These are phyloP conservation scores for Eulemur rubriventer DNA, from an alignment of 2,797 vertebrate species.

Conservation along the genomic window DNA sequence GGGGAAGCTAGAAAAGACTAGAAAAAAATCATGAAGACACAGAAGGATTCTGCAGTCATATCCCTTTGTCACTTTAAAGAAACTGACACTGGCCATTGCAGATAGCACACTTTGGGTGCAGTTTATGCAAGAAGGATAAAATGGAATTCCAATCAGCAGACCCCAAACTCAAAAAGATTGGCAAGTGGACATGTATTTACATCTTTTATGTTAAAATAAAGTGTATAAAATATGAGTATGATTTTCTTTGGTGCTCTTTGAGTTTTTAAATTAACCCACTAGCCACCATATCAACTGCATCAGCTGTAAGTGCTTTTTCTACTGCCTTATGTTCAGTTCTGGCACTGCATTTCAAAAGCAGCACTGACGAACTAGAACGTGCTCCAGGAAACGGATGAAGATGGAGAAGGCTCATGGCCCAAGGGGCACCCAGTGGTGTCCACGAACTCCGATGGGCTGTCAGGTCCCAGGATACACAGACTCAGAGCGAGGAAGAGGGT, in stretches of 20 bases:
- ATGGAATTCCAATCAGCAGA: background rate
- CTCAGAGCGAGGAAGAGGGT: background rate
- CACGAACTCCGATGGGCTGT: background rate
- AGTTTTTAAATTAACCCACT: background rate
- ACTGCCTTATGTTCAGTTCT: background rate
- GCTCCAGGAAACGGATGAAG: background rate
- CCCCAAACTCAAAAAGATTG: background rate
- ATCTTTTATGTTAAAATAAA: background rate
- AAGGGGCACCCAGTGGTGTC: fast-evolving
- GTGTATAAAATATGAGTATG: background rate
- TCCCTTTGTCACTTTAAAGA: background rate
- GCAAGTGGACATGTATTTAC: background rate
- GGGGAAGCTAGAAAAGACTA: background rate
- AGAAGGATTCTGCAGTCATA: background rate
- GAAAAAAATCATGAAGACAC: background rate
- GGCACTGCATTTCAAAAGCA: background rate
- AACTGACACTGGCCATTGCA: fast-evolving
- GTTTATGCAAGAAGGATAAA: background rate
- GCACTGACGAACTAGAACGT: background rate
- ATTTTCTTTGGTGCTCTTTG: background rate
- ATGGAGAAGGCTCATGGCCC: fast-evolving
- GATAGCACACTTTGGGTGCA: background rate
- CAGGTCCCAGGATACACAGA: background rate
- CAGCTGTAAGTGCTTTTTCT: background rate
- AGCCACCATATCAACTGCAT: background rate